Percentiles rank a stretch among this genome's conserved stretches.
Evolutionary conservation across 2,888 invertebrate genomes (phyloP).

Genomic region (Caenorhabditis parvicauda): DNA sequence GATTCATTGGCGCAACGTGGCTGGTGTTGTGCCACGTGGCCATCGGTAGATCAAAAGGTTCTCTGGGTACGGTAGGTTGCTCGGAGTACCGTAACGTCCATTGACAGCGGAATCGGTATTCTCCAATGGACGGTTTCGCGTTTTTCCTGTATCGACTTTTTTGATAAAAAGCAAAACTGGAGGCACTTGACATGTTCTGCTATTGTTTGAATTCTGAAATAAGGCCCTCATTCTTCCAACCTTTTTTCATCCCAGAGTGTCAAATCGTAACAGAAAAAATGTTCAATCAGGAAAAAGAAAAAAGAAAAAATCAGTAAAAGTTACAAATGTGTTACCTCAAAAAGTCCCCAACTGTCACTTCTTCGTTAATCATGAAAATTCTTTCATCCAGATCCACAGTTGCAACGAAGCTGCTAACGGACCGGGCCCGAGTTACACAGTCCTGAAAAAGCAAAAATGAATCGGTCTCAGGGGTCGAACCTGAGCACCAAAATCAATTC

Average conservation of each 20-base stretch:
- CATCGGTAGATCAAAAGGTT: constrained; percentile 16
- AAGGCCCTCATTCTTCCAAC: no score
- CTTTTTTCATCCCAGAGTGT: no score
- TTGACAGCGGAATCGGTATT: constrained; percentile 32
- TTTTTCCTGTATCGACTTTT: background rate
- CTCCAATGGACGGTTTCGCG: constrained; percentile 6
- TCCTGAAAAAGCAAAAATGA: no score
- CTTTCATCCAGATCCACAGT: constrained; percentile 37
- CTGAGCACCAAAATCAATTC: no score
- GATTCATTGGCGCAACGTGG: constrained; percentile 37
- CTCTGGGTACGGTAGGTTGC: constrained; percentile 10
- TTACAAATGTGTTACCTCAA: no score
- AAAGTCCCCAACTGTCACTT: constrained; percentile 8
- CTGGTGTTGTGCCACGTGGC: constrained; percentile 34
- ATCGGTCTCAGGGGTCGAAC: no score
- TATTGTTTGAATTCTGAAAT: no score
- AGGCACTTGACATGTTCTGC: background rate
- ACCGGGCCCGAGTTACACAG: constrained; percentile 21
- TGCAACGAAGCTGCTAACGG: constrained; percentile 15
- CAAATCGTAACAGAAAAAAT: no score
- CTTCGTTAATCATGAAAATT: constrained; percentile 13
- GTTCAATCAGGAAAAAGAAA: no score
- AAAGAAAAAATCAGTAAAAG: no score
- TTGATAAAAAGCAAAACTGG: constrained; percentile 1
- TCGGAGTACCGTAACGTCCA: constrained; percentile 34